Percentiles rank a stretch among this genome's conserved stretches.
These are phyloP conservation scores for Aphelenchoides fujianensis DNA, from an alignment of 1,140 invertebrate species.

Conservation along the genomic window DNA sequence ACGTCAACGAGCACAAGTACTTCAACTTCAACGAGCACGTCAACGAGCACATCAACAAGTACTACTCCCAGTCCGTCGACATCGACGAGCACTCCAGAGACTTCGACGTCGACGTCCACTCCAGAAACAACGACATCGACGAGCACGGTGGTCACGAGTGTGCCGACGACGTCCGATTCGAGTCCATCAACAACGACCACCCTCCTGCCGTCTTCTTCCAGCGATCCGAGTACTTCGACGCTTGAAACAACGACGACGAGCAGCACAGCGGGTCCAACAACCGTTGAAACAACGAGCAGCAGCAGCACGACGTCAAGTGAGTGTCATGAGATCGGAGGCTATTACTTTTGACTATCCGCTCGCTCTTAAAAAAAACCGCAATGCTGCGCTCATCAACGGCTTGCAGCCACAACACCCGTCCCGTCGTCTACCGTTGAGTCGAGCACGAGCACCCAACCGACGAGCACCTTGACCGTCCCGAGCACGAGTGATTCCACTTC, in stretches of 20 bases:
- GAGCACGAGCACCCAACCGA: background rate
- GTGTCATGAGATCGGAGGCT: too few species aligned
- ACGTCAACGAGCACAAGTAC: too few species aligned
- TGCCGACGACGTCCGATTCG: background rate
- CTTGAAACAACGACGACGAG: background rate
- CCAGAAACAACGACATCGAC: background rate
- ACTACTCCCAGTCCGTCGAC: background rate
- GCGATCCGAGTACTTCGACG: background rate
- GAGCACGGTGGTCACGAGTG: background rate
- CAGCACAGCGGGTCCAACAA: too few species aligned
- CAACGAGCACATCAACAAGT: background rate
- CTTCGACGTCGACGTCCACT: slow-evolving; percentile 10
- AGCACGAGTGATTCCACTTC: background rate
- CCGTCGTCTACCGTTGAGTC: background rate
- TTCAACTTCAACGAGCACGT: background rate
- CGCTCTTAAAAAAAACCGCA: too few species aligned
- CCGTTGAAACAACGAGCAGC: too few species aligned
- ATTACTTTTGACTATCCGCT: too few species aligned
- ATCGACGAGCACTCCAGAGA: background rate
- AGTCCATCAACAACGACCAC: background rate
- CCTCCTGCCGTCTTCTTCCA: background rate
- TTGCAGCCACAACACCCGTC: background rate
- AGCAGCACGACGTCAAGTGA: too few species aligned
- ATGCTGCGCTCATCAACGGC: too few species aligned
- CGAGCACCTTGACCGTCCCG: background rate